Evolutionary conservation across 2,888 invertebrate species (phyloP).

Genomic region (Candidula unifasciata): DNA sequence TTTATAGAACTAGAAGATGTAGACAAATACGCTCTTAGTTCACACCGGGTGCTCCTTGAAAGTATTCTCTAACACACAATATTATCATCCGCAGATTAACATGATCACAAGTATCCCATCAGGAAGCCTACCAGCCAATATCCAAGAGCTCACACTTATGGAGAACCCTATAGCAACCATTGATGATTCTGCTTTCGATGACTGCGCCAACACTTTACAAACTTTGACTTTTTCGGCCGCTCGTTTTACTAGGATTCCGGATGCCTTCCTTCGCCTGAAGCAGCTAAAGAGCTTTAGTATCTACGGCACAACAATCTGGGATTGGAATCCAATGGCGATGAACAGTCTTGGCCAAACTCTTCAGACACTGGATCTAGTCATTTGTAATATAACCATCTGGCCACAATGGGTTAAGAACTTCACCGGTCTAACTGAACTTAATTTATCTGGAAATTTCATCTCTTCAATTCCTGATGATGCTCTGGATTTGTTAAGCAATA

Average conservation of each 20-base stretch:
- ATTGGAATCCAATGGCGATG: background rate
- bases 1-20: too few species aligned
- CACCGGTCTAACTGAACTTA: background rate
- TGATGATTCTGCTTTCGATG: slow-evolving; percentile 13
- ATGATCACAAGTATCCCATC: background rate
- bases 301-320: background rate
- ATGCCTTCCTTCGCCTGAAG: background rate
- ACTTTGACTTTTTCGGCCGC: background rate
- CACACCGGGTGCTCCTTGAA: too few species aligned
- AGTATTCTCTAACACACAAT: background rate
- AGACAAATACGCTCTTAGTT: too few species aligned
- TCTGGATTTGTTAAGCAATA: background rate
- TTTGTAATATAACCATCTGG: background rate
- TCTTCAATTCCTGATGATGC: slow-evolving; percentile 18
- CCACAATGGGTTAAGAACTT: slow-evolving; percentile 1
- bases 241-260: background rate
- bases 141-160: background rate
- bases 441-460: background rate
- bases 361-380: background rate
- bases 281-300: background rate
- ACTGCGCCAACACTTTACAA: background rate
- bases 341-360: background rate
- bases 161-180: background rate
- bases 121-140: background rate
- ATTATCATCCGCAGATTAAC: background rate